Percentiles rank a stretch among this genome's conserved stretches.
Evolutionary conservation across 2,888 invertebrate genomes (phyloP).

Genomic region (Theodoxus fluviatilis): DNA sequence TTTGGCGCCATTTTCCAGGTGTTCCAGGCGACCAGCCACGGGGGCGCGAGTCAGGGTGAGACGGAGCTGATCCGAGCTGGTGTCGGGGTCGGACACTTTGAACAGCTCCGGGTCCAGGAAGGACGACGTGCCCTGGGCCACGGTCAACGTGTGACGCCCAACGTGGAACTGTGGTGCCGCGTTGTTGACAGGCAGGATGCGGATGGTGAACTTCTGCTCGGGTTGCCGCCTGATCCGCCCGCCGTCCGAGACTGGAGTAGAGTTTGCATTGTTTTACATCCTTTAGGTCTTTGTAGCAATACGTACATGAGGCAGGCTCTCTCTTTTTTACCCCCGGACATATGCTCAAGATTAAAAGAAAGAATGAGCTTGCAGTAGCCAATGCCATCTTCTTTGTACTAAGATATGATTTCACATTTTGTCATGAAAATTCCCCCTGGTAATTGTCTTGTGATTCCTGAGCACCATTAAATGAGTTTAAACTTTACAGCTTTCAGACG

Average conservation of each 20-base stretch:
- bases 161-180: slow-evolving; percentile 47
- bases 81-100: slow-evolving; percentile 52
- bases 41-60: slow-evolving; percentile 45
- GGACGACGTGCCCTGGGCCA: slow-evolving; percentile 45
- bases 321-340: no score
- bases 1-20: slow-evolving; percentile 35
- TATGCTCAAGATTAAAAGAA: no score
- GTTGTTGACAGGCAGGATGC: slow-evolving; percentile 56
- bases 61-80: slow-evolving; percentile 40
- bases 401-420: no score
- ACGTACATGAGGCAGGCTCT: no score
- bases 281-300: neutral
- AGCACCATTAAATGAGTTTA: no score
- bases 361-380: no score
- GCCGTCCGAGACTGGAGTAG: slow-evolving; percentile 45
- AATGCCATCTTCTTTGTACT: no score
- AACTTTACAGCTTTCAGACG: no score
- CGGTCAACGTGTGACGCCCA: slow-evolving; percentile 37
- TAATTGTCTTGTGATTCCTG: no score
- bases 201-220: slow-evolving; percentile 52
- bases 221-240: slow-evolving; percentile 33
- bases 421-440: no score
- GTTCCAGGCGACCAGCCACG: slow-evolving; percentile 44
- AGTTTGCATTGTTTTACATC: neutral
- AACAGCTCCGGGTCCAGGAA: slow-evolving; percentile 45